Conservation (phyloP, 2,888 invertebrate genomes). For the Diabrotica balteata region DNA sequence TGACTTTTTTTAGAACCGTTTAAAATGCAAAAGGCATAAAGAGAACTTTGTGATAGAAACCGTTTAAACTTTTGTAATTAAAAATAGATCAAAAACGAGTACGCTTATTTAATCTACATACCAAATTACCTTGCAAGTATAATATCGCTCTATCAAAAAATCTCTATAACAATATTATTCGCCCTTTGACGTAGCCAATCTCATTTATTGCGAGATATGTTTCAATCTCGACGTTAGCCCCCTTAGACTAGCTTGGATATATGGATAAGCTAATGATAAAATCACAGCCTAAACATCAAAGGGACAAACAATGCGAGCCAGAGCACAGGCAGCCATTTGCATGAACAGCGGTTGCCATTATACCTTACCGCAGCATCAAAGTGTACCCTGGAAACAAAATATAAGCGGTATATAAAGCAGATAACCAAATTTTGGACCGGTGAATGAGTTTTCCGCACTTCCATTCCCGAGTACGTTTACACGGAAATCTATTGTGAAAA, state of each 20-base stretch:
- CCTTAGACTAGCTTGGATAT: conserved; percentile 5
- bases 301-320: conserved; percentile 33
- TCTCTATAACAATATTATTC: conserved; percentile 43
- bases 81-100: conserved; percentile 16
- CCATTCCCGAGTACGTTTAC: conserved; percentile 40
- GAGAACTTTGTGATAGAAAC: too few species aligned
- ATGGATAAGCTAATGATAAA: too few species aligned
- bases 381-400: conserved; percentile 52
- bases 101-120: conserved; percentile 23
- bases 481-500: background rate
- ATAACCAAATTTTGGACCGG: conserved; percentile 56
- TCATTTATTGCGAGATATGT: conserved; percentile 40
- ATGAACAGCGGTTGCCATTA: conserved; percentile 58
- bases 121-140: conserved; percentile 25
- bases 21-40: too few species aligned
- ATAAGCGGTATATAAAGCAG: conserved; percentile 45
- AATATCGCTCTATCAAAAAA: conserved; percentile 38
- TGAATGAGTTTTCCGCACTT: conserved; percentile 52
- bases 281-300: conserved; percentile 27
- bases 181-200: conserved; percentile 39
- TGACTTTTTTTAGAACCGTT: too few species aligned
- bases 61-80: background rate
- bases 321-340: conserved; percentile 56
- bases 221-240: conserved; percentile 33
- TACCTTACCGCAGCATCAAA: conserved; percentile 56